Conservation (phyloP, 92 coral and sea anemone genomes). For the Ricordea florida region DNA sequence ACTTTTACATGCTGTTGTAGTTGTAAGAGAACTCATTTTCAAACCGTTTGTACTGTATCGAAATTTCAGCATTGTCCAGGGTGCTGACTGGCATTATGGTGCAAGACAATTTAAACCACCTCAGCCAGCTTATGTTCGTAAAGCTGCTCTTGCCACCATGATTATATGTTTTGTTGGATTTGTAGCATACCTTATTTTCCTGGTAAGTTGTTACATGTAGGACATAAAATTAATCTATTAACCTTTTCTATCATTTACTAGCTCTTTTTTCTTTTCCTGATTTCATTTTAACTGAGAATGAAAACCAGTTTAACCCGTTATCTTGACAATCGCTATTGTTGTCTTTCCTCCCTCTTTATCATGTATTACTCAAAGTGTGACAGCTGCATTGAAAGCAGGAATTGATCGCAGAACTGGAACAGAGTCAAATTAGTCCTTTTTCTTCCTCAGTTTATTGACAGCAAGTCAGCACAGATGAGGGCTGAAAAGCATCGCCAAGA, state of each 20-base stretch:
- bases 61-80: slow-evolving; percentile 83
- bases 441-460: slow-evolving; percentile 78
- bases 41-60: no score
- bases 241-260: background rate
- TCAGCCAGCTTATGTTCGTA: slow-evolving; percentile 86
- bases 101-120: slow-evolving; percentile 60
- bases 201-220: slow-evolving; percentile 64
- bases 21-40: background rate
- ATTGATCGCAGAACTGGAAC: no score
- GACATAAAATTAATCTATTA: background rate
- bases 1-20: background rate
- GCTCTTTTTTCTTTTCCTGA: background rate
- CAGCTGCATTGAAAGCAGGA: no score
- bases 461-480: slow-evolving; percentile 90
- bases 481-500: slow-evolving; percentile 93
- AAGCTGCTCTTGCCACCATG: slow-evolving; percentile 94
- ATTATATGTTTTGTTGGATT: slow-evolving; percentile 81
- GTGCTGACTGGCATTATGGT: slow-evolving; percentile 98
- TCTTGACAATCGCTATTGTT: no score
- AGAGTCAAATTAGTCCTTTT: background rate
- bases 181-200: slow-evolving; percentile 79
- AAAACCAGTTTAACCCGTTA: no score
- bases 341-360: no score
- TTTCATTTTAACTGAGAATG: no score
- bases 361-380: no score